Conservation (phyloP, 2,113 vertebrate species). For the Xenotilapia flavipinnis region DNA sequence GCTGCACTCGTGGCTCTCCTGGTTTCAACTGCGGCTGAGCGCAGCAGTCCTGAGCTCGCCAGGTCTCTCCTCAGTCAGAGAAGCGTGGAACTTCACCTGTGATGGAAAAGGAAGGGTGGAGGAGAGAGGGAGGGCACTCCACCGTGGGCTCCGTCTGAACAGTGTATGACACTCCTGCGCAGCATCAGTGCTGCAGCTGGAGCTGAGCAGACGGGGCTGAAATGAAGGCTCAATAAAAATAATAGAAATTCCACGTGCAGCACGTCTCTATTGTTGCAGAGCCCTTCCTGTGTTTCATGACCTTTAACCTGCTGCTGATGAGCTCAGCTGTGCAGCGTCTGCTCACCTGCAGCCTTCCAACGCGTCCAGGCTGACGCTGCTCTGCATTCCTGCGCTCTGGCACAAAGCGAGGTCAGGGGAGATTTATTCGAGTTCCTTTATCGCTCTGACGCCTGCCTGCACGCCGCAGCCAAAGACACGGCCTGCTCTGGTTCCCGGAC, state of each 20-base stretch:
- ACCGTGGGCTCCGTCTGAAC: not conserved
- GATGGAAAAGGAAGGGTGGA: not conserved
- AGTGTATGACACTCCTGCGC: not conserved
- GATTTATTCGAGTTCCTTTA: not conserved
- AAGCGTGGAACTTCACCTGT: not conserved
- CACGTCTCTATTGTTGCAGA: not conserved
- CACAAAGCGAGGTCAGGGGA: conserved; percentile 3
- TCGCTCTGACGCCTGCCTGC: not conserved
- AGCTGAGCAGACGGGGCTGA: not conserved
- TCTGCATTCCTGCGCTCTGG: conserved; percentile 13
- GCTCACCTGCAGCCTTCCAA: not conserved
- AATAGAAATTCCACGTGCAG: not conserved
- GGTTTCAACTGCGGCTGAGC: not conserved
- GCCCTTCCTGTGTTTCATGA: not conserved
- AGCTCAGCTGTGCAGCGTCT: not conserved
- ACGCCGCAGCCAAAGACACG: not conserved
- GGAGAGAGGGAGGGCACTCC: not conserved
- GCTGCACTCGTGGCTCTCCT: not conserved
- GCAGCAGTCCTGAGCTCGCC: not conserved
- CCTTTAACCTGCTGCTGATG: not conserved
- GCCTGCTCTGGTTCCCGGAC: not conserved
- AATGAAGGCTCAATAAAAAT: not conserved
- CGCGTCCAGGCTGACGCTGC: not conserved
- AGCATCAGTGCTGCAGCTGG: not conserved
- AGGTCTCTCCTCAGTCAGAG: not conserved